Evolutionary conservation across 2,888 invertebrate genomes (phyloP).

Genomic region (Muscina levida): DNA sequence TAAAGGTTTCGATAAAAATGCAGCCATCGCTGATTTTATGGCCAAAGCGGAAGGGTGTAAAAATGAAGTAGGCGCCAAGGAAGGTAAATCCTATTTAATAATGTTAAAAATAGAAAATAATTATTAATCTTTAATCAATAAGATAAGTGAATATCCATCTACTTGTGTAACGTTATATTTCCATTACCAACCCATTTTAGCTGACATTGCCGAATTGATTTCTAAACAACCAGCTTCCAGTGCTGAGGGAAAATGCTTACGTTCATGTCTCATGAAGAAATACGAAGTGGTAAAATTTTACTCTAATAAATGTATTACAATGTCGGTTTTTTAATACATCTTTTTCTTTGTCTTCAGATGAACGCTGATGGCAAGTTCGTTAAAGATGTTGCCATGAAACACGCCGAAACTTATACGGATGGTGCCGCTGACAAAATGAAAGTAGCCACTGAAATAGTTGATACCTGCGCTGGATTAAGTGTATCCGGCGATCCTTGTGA

Average conservation of each 20-base stretch:
- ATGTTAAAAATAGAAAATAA: neutral
- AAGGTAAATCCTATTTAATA: slow-evolving; percentile 65
- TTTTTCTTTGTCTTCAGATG: slow-evolving; percentile 58
- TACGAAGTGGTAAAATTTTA: slow-evolving; percentile 64
- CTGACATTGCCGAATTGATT: slow-evolving; percentile 68
- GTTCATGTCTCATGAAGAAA: slow-evolving; percentile 73
- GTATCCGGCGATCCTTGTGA: slow-evolving; percentile 74
- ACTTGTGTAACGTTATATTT: neutral
- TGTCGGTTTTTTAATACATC: neutral
- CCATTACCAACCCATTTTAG: slow-evolving; percentile 27
- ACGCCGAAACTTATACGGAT: slow-evolving; percentile 67
- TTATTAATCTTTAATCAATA: too few species aligned
- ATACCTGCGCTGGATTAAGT: slow-evolving; percentile 67
- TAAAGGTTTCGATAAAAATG: slow-evolving; percentile 68
- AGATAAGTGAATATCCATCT: neutral
- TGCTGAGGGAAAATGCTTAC: slow-evolving; percentile 73
- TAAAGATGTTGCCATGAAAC: slow-evolving; percentile 64
- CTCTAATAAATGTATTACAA: too few species aligned
- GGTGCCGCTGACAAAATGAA: slow-evolving; percentile 70
- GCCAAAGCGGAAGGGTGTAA: slow-evolving; percentile 70
- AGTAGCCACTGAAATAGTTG: slow-evolving; percentile 69
- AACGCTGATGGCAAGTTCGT: slow-evolving; percentile 71
- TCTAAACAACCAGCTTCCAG: slow-evolving; percentile 68
- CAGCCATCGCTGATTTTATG: slow-evolving; percentile 69
- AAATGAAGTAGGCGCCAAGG: slow-evolving; percentile 72